These are phyloP conservation scores for Cyclopterus lumpus DNA, from an alignment of 2,797 vertebrate species.

Conservation along the genomic window DNA sequence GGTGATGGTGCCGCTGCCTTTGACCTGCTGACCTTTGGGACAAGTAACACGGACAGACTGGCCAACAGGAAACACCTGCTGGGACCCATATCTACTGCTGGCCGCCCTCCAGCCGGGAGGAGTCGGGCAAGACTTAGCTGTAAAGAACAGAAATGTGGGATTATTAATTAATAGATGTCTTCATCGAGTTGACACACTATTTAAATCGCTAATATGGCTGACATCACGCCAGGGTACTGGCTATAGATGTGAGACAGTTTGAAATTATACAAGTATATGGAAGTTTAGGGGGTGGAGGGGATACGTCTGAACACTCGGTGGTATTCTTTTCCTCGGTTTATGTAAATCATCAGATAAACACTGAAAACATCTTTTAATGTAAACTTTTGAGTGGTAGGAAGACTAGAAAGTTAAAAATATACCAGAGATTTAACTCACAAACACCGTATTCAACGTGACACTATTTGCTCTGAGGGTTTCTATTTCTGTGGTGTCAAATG, in stretches of 20 bases:
- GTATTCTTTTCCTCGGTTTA: neutral
- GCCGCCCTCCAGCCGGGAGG: constrained; percentile 88
- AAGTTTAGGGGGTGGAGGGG: neutral
- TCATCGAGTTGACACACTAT: too few species aligned
- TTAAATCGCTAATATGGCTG: neutral
- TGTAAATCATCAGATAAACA: neutral
- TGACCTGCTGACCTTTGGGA: constrained; percentile 90
- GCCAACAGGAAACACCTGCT: constrained; percentile 88
- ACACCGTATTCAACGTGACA: neutral
- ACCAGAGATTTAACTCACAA: neutral
- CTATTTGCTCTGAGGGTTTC: neutral
- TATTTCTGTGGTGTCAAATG: neutral
- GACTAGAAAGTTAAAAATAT: neutral
- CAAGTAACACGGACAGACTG: constrained; percentile 89
- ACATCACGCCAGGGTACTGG: neutral
- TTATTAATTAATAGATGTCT: neutral
- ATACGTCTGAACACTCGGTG: too few species aligned
- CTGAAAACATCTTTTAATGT: neutral
- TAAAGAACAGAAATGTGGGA: constrained; percentile 4
- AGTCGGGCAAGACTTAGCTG: constrained; percentile 91
- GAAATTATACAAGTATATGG: neutral
- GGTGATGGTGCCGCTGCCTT: constrained; percentile 84
- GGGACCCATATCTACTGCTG: constrained; percentile 76
- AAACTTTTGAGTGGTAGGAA: neutral
- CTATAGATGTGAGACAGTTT: neutral